Percentiles rank a stretch among this genome's conserved stretches.
Evolutionary conservation across 2,797 vertebrate genomes (phyloP).

Genomic region (Leucoraja ocellata): DNA sequence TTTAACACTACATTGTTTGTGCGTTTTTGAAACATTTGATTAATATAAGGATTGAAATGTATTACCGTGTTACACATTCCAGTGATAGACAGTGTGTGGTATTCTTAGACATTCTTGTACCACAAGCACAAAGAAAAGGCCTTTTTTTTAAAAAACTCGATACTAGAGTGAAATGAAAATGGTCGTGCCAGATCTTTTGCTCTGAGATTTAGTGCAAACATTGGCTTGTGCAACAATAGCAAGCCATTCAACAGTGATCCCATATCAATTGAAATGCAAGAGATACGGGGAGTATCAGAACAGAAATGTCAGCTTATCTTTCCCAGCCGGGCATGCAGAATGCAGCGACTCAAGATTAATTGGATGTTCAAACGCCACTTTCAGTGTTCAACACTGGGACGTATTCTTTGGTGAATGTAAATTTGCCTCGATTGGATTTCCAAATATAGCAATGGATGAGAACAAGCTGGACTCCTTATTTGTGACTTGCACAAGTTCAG

Average conservation of each 20-base stretch:
- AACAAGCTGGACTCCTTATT: background rate
- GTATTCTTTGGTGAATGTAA: background rate
- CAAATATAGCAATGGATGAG: background rate
- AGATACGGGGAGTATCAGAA: background rate
- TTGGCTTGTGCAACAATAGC: background rate
- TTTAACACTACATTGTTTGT: background rate
- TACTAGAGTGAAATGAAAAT: background rate
- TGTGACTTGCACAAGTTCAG: background rate
- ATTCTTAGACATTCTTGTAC: background rate
- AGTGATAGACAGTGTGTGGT: background rate
- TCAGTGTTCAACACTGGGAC: background rate
- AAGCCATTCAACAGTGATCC: background rate
- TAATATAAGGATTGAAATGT: background rate
- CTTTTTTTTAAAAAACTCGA: background rate
- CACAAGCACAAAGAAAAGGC: background rate
- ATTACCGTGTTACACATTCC: background rate
- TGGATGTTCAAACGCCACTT: background rate
- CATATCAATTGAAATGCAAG: background rate
- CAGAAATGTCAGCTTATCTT: background rate
- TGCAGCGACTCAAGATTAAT: background rate
- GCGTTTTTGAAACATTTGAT: background rate
- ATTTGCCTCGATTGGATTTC: background rate
- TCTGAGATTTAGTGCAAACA: slow-evolving; percentile 8
- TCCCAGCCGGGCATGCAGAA: background rate
- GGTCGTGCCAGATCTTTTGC: background rate